Base-by-base conservation (phyloP, 1,140 invertebrate species). In the Hylyphantes graminicola region DNA sequence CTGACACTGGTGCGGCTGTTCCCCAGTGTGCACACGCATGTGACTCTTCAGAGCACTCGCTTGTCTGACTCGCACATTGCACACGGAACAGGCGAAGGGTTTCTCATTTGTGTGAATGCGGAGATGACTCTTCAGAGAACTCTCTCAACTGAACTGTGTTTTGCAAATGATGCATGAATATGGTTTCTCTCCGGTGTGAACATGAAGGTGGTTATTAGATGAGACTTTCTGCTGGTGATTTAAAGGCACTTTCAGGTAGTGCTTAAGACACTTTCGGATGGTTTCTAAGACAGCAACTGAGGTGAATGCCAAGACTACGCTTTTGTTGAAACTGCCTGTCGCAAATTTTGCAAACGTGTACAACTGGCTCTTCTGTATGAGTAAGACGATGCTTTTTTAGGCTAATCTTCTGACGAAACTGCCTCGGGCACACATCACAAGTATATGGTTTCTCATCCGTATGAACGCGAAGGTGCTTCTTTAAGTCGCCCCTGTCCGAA, bases 1-100 rank as follows among this genome's bases (percentile, higher is more conserved):
- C 67, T 96, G 93, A 90, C 97, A 99, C 11, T 93, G 93, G 89
- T 98, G 98, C 0, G 97, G 97, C 21, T 95, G 93, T 89, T 98
- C 97, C 0, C 97, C 96, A 0, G 97, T 98, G 89, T 99, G 97
- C 0, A 98, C 97, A 35, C 97, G 92, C 35, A 98, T 90, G 87
- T 98, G 97, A 3, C 97, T 92, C 9, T 97, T 92, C 0, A 98
- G 92, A 89, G 98, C 98, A 21, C 96, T 96, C 48, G 89, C 96
- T 90, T 97, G 96, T 4, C 97, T 96, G 89, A 97, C 97, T 87
- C 96, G 94, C 2, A 95, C 92, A 61, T 96, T 94, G 90, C 96
- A 98, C 88, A 96, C 94, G 19, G 93, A 93, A 90, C 96, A 98
- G 87, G 95, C 93, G 88, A 97, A 97, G 0, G 96, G 96, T 87